A percentile compares a stretch with the other conserved stretches of the same genome.
phyloP scores from a whole-genome alignment of 2,113 vertebrate genomes.

The Helogale parvula region DNA sequence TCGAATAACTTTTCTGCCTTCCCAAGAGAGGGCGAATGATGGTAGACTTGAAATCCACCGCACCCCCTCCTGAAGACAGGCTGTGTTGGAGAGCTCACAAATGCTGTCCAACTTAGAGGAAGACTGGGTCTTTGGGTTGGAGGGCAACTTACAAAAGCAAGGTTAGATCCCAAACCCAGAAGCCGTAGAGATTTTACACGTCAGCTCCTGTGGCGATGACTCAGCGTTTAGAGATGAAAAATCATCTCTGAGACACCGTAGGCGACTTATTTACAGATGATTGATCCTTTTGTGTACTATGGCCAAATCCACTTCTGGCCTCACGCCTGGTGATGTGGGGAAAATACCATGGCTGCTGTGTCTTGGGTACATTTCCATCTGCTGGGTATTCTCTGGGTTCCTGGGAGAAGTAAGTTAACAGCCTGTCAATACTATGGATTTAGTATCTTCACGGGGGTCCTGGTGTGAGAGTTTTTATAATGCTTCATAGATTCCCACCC shows the following conservation, averaged over 20 bases:
- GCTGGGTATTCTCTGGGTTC: conserved; percentile 1
- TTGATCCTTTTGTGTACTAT: conserved; percentile 10
- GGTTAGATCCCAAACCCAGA: conserved; percentile 33
- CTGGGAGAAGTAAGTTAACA: conserved; percentile 49
- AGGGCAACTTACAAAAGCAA: conserved; percentile 40
- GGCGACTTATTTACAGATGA: conserved; percentile 57
- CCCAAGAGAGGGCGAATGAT: neutral
- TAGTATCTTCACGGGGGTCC: conserved; percentile 9
- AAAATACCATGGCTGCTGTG: conserved; percentile 42
- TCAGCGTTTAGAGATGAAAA: conserved; percentile 54
- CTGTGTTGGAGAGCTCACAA: neutral
- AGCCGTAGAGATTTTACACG: neutral
- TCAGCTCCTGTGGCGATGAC: neutral
- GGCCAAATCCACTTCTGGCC: conserved; percentile 59
- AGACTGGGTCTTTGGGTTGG: neutral
- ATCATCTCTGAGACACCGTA: conserved; percentile 32
- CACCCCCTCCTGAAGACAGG: neutral
- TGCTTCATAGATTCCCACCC: neutral
- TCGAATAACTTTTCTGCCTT: neutral
- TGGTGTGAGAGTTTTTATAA: conserved; percentile 11
- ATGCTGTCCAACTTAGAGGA: neutral
- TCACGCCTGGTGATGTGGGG: conserved; percentile 12
- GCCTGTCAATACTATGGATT: conserved; percentile 50
- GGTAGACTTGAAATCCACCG: neutral
- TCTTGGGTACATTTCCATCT: conserved; percentile 61